Conservation (phyloP, 2,888 invertebrate species). For the Fragum sueziense region DNA sequence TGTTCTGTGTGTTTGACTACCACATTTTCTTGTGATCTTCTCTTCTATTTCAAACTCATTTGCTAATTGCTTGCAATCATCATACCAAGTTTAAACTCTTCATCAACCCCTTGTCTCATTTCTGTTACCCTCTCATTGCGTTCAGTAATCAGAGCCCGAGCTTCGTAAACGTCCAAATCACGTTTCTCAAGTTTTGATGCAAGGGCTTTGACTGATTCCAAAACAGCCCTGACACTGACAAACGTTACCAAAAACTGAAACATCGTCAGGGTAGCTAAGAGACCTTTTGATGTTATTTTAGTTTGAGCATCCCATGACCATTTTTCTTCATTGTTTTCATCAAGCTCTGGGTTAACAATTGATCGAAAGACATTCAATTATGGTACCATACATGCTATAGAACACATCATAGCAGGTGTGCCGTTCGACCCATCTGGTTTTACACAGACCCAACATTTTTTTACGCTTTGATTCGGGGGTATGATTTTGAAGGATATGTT, state of each 20-base stretch:
- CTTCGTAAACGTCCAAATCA: conserved; percentile 26
- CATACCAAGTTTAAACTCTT: not conserved
- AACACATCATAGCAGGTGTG: conserved; percentile 13
- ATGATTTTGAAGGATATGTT: conserved; percentile 8
- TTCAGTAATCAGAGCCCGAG: conserved; percentile 31
- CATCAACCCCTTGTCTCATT: not conserved
- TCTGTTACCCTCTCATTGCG: conserved; percentile 20
- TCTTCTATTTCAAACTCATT: not conserved
- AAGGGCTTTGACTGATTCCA: conserved; percentile 27
- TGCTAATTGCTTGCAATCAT: not conserved
- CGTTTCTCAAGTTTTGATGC: conserved; percentile 5
- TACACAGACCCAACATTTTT: conserved; percentile 29
- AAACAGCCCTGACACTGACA: conserved; percentile 17
- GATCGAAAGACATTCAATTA: too few relatives aligned
- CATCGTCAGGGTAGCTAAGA: not conserved
- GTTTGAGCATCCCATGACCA: too few relatives aligned
- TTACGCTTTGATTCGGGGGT: conserved; percentile 4
- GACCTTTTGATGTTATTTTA: too few relatives aligned
- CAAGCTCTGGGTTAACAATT: conserved; percentile 9
- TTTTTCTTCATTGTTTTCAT: not conserved
- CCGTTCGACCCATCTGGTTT: conserved; percentile 41
- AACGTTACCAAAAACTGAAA: conserved; percentile 20
- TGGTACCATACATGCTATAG: too few relatives aligned
- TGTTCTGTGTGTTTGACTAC: not conserved
- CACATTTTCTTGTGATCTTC: not conserved